These are phyloP conservation scores for Pholis gunnellus DNA, from an alignment of 2,113 vertebrate genomes.

Conservation along the genomic window DNA sequence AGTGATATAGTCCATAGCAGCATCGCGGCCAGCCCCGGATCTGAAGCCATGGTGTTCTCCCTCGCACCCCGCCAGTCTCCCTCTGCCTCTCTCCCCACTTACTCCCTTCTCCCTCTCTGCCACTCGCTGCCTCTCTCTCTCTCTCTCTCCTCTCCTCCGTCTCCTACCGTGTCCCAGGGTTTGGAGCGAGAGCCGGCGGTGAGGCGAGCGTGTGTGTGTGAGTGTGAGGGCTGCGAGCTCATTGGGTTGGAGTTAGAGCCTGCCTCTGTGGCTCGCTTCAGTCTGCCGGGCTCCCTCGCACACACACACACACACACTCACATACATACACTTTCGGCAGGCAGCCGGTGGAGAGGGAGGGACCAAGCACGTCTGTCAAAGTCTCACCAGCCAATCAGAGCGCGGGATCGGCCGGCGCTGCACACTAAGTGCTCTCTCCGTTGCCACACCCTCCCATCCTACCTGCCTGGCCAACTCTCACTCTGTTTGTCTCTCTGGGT, in stretches of 20 bases:
- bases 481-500: conserved; percentile 59
- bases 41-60: conserved; percentile 84
- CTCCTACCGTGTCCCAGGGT: conserved; percentile 70
- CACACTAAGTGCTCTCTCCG: conserved; percentile 11
- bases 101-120: conserved; percentile 62
- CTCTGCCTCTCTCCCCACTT: conserved; percentile 68
- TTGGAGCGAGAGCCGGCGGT: conserved; percentile 57
- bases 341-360: conserved; percentile 65
- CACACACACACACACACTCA: conserved; percentile 18
- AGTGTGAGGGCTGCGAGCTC: conserved; percentile 71
- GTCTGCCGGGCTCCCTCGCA: conserved; percentile 68
- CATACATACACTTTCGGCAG: conserved; percentile 62
- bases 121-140: conserved; percentile 58
- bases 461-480: conserved; percentile 62
- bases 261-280: conserved; percentile 71
- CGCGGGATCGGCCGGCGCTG: neutral
- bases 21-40: conserved; percentile 80
- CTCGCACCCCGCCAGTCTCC: conserved; percentile 74
- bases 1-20: conserved; percentile 85
- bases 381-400: conserved; percentile 74
- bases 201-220: conserved; percentile 42
- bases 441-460: conserved; percentile 53
- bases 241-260: conserved; percentile 74
- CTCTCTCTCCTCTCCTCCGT: conserved; percentile 55
- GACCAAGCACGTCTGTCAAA: conserved; percentile 61